Conservation (phyloP, 2,888 invertebrate genomes). For the Lottia gigantea region DNA sequence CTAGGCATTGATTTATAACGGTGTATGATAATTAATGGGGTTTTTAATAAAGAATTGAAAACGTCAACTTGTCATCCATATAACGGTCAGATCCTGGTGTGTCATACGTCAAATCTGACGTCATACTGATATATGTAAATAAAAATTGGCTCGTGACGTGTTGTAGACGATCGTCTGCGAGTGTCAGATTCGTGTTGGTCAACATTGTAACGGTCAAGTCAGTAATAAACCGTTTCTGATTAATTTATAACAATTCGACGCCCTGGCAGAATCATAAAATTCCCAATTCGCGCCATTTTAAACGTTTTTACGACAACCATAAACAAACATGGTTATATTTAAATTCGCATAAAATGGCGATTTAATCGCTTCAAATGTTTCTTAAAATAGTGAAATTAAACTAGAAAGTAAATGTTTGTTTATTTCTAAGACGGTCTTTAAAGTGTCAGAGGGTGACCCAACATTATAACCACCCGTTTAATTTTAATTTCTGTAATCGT, state of each 20-base stretch:
- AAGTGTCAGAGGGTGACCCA: background rate
- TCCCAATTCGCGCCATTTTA: too few species aligned
- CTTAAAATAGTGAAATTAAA: background rate
- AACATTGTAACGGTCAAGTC: too few species aligned
- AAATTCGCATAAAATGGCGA: background rate
- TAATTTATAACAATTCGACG: too few species aligned
- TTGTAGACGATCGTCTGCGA: background rate
- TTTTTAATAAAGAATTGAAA: constrained; percentile 5
- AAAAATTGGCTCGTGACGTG: constrained; percentile 7
- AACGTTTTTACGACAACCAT: background rate
- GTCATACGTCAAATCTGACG: constrained; percentile 3
- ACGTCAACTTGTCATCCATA: constrained; percentile 5
- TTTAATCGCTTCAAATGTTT: background rate
- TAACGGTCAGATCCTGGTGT: background rate
- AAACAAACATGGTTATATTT: background rate
- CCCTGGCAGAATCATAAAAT: too few species aligned
- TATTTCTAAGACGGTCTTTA: background rate
- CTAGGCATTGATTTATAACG: background rate
- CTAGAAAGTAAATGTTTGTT: constrained; percentile 4
- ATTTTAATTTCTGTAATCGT: background rate
- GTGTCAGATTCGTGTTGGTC: background rate
- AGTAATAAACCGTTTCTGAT: too few species aligned
- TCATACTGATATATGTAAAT: constrained; percentile 6
- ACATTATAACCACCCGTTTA: background rate
- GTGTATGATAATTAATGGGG: background rate